Conservation (phyloP, 2,113 vertebrate genomes). For the Halcyon malimbica region DNA sequence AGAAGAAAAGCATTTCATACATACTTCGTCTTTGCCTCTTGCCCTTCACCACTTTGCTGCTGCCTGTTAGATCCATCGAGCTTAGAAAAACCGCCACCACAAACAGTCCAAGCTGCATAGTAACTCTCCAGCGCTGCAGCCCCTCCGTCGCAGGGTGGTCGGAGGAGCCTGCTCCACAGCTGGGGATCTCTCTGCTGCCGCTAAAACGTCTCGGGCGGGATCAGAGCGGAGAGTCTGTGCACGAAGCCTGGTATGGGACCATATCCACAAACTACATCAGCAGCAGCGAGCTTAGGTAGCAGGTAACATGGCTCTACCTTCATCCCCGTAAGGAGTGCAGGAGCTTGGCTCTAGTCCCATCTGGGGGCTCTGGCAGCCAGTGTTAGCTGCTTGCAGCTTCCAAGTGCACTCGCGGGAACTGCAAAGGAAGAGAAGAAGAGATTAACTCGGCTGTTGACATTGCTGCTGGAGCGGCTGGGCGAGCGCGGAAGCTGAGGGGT, state of each 20-base stretch:
- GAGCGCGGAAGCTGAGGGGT: fast-evolving
- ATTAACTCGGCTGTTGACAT: neutral
- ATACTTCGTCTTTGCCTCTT: conserved; percentile 94
- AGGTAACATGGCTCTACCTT: conserved; percentile 73
- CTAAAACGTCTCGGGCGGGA: conserved; percentile 71
- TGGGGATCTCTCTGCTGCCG: conserved; percentile 11
- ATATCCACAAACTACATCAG: conserved; percentile 73
- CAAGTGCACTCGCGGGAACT: neutral
- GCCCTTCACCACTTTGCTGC: conserved; percentile 85
- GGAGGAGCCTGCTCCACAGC: conserved; percentile 71
- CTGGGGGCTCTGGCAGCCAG: conserved; percentile 3
- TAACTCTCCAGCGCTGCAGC: conserved; percentile 85
- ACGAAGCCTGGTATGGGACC: conserved; percentile 61
- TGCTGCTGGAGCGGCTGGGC: fast-evolving
- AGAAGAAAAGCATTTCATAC: conserved; percentile 70
- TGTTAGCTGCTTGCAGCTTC: neutral
- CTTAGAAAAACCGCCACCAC: conserved; percentile 91
- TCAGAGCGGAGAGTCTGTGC: conserved; percentile 78
- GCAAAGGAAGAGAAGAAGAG: conserved; percentile 8
- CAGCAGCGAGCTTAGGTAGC: conserved; percentile 58
- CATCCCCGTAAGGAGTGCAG: conserved; percentile 78
- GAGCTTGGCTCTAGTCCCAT: conserved; percentile 66
- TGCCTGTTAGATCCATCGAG: conserved; percentile 86
- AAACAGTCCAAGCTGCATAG: conserved; percentile 97
- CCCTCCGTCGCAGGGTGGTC: conserved; percentile 80